Base-by-base conservation (phyloP, 2,888 invertebrate species). In the Tenthredo amoena region DNA sequence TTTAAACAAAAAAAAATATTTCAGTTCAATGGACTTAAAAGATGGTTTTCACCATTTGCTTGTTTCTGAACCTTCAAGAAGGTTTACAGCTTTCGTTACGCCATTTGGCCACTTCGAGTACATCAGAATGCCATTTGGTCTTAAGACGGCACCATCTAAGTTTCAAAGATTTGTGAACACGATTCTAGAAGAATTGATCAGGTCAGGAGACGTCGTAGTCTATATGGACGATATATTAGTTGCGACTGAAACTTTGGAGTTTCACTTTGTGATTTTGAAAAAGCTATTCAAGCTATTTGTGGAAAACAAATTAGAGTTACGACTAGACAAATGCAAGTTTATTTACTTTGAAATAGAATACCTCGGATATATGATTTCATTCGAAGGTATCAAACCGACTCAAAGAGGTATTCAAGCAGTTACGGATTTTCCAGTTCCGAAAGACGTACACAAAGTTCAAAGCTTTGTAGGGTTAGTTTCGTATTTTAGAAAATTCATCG, bases 401-500 rank as follows among this genome's bases (percentile, higher is more conserved):
- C 40, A 76, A 18, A 47, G 76, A 18, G 83, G 84, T 62, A 65
- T 86, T 21, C 40, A 76, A 18, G 83, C 84, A 7, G 79, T 86
- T 50, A 47, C 55, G 9, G 77, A 76, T n/a, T 87, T 85, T 82
- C 86, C 87, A 40, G 65, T 83, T 18, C 87, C 87, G 12, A 82
- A 58, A 34, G 79, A 81, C 71, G 58, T 86, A 47, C 83, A 76
- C 55, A 76, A 85, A n/a, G 77, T 87, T 21, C 79, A 81, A 34
- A 83, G 85, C 21, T 90, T 90, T 86, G 21, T 90, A 12, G 89
- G 90, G 0, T 82, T 91, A 68, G 85, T 87, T 55, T 87, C 87
- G 55, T 90, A 89, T 85, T 91, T 91, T 85, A 74, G 88, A 34
- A 84, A 87, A 55, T 90, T 89, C 86, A 86, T 90, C 12, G 68